Conservation (phyloP, 1,140 invertebrate species). For the Drosophila sucinea region DNA sequence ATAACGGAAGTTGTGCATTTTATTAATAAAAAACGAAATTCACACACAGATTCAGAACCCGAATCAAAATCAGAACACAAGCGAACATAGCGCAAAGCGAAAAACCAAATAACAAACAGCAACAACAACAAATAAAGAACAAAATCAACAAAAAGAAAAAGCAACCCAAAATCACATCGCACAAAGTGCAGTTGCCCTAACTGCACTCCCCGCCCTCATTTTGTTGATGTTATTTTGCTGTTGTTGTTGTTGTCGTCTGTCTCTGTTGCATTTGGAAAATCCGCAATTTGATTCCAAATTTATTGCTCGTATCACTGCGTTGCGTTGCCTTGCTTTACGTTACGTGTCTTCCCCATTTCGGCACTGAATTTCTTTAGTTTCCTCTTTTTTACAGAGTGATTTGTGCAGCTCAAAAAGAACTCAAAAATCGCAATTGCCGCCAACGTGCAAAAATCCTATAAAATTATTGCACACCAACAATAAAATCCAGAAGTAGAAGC, state of each 20-base stretch:
- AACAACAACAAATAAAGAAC: conserved; percentile 21
- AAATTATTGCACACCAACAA: not conserved
- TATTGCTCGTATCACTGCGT: not conserved
- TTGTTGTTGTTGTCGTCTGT: not conserved
- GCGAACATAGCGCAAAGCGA: conserved; percentile 21
- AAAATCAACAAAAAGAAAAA: conserved; percentile 14
- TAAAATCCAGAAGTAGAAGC: not conserved
- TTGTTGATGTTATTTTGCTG: not conserved
- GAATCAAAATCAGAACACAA: conserved; percentile 24
- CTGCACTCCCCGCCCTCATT: not conserved
- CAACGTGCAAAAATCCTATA: not conserved
- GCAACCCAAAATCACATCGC: conserved; percentile 21
- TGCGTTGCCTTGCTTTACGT: not conserved
- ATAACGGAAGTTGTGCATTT: conserved; percentile 83
- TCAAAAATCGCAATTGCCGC: not conserved
- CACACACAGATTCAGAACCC: conserved; percentile 40
- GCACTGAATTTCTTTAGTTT: not conserved
- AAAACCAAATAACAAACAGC: conserved; percentile 42
- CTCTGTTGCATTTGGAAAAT: conserved; percentile 29
- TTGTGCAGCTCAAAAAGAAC: not conserved
- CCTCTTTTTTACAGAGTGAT: not conserved
- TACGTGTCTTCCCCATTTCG: not conserved
- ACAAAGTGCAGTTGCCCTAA: conserved; percentile 27
- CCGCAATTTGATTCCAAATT: not conserved
- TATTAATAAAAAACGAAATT: conserved; percentile 80